Evolutionary conservation across 2,113 vertebrate genomes (phyloP).

Genomic region (Thunnus maccoyii): DNA sequence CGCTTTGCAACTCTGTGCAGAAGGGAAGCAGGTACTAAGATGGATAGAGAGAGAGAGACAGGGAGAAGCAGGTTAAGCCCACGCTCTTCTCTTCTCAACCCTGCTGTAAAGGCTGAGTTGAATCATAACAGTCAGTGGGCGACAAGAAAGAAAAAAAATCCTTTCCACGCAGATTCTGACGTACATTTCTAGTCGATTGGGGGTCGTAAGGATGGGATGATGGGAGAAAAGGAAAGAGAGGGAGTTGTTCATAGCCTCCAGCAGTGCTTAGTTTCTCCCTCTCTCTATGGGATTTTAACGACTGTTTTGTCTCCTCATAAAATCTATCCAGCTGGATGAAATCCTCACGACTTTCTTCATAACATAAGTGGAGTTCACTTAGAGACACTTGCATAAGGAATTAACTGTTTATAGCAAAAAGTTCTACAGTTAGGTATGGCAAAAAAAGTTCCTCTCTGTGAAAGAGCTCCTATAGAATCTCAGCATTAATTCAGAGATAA

Average conservation of each 20-base stretch:
- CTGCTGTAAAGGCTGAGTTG: conserved; percentile 59
- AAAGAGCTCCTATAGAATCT: background rate
- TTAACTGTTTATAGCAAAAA: background rate
- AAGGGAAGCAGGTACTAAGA: conserved; percentile 30
- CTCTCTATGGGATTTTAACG: conserved; percentile 25
- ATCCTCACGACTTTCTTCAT: background rate
- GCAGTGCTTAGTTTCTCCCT: conserved; percentile 1
- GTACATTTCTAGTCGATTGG: conserved; percentile 44
- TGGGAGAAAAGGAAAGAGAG: conserved; percentile 19
- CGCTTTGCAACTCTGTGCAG: conserved; percentile 28
- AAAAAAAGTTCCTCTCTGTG: background rate
- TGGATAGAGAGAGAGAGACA: conserved; percentile 16
- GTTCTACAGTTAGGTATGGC: background rate
- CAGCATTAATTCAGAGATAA: no score
- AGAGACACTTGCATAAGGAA: background rate
- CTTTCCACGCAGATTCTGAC: conserved; percentile 64
- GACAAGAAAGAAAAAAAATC: conserved; percentile 61
- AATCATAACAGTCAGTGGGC: conserved; percentile 76
- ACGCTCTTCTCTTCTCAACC: conserved; percentile 61
- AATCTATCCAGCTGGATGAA: conserved; percentile 12
- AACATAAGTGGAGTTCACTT: background rate
- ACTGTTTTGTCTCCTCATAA: conserved; percentile 26
- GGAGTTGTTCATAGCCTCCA: conserved; percentile 23
- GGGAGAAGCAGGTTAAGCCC: conserved; percentile 62
- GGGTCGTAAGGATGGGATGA: conserved; percentile 35